A percentile compares a stretch with the other conserved stretches of the same genome.
phyloP scores from a whole-genome alignment of 2,797 vertebrate species.

The Esox lucius region DNA sequence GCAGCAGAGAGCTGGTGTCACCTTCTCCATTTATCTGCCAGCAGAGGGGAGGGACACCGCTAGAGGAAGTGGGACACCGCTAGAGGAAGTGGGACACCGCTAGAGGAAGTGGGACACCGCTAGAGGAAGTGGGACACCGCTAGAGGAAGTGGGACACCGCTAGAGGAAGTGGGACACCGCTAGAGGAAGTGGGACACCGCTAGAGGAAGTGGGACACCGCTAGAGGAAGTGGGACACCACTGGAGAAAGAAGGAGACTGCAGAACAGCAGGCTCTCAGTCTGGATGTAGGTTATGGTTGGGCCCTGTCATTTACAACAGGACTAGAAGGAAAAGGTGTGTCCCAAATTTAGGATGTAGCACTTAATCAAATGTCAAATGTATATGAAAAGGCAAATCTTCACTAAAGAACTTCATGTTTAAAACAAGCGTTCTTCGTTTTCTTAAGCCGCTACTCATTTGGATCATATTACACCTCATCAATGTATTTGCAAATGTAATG shows the following conservation, averaged over 20 bases:
- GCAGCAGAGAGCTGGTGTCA: not conserved
- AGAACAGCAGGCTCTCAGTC: not conserved
- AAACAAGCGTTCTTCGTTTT: not conserved
- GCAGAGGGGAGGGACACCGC: not conserved
- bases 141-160: not conserved
- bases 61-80: not conserved
- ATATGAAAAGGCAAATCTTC: not conserved
- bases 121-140: too few species aligned
- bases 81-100: not conserved
- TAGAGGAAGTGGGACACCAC: not conserved
- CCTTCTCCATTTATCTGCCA: conserved; percentile 14
- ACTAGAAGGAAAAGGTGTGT: not conserved
- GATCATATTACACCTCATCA: not conserved
- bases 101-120: not conserved
- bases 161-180: not conserved
- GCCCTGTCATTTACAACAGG: not conserved
- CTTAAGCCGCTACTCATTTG: not conserved
- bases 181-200: not conserved
- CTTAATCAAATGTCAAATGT: not conserved
- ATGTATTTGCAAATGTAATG: not conserved
- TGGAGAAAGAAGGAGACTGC: not conserved
- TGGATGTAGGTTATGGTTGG: not conserved
- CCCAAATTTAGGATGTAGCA: not conserved
- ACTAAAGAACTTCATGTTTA: not conserved
- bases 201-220: not conserved